Conservation (phyloP, 1,140 invertebrate genomes). For the Pristionchus pacificus region DNA sequence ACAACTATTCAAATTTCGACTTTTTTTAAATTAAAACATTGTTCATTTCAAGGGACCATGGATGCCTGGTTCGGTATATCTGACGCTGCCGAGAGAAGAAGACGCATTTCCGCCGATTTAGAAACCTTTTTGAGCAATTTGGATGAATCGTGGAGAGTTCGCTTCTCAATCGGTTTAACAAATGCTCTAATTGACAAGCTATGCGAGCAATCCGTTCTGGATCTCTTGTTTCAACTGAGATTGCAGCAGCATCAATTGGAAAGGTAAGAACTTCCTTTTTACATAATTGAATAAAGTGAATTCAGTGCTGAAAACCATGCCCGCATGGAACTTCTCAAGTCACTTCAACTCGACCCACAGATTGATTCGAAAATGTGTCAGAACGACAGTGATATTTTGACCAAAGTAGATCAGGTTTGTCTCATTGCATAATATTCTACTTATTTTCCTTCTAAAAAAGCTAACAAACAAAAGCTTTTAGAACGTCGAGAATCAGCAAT, state of each 20-base stretch:
- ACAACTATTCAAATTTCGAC: too few relatives aligned
- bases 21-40: too few relatives aligned
- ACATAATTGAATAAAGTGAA: not conserved
- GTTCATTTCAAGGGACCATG: too few relatives aligned
- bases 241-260: slow-evolving; percentile 8
- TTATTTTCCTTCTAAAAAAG: not conserved
- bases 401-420: slow-evolving; percentile 6
- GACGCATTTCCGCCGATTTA: not conserved
- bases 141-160: not conserved
- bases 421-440: too few relatives aligned
- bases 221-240: not conserved
- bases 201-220: not conserved
- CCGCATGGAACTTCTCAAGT: not conserved
- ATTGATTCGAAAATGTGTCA: not conserved
- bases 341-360: not conserved
- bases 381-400: slow-evolving; percentile 8
- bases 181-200: slow-evolving; percentile 3
- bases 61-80: not conserved
- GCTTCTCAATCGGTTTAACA: slow-evolving; percentile 2
- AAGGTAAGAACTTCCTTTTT: not conserved
- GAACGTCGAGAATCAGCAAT: slow-evolving; percentile 1
- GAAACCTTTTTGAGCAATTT: not conserved
- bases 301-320: not conserved
- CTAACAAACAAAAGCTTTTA: not conserved
- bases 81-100: not conserved